Evolutionary conservation across 2,888 invertebrate species (phyloP), one percentile per base, ranked within the genome.

Genomic region (Cephus pulcher): DNA sequence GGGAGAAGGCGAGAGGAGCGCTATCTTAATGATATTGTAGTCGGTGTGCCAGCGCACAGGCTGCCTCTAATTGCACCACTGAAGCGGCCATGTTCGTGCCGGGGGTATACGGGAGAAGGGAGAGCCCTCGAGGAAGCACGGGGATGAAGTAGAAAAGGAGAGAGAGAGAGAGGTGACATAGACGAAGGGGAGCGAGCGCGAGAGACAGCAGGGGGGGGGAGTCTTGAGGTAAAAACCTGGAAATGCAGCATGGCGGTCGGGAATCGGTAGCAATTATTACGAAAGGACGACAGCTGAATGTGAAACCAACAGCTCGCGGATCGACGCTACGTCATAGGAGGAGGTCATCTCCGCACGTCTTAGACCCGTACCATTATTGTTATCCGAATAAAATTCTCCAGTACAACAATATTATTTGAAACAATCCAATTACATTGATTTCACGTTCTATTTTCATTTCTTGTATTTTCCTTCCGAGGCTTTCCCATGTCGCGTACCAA

Each of bases 11-110:
- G 79, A 79, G 79, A 79, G 77, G 79, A 74, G 80, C 82, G 84
- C 86, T 84, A 86, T 87, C 89, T 89, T 90, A 90, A 90, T 89
- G 90, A 90, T 90, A 90, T 90, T 90, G 90, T 90, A 89, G 88
- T 85, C 84, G 87, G 87, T 83, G 86, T 84, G 86, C 86, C 87
- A 85, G 88, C 88, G 88, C 88, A 88, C 89, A 88, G 87, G 85
- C 89, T 86, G 88, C 86, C 87, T 90, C 90, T 90, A 90, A 90
- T 90, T 90, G 89, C 89, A 84, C 88, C 86, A 88, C 84, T 86
- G 86, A 86, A 88, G 86, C 90, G 88, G 90, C 90, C 90, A 90
- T 90, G 88, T 89, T 89, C 82, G 82, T 80, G 80, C 78, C 81
- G 83, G 84, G 86, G 86, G 88, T 86, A 85, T 79, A 82, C 86